phyloP scores from a whole-genome alignment of 2,797 vertebrate genomes.

The Kryptopterus vitreolus region DNA sequence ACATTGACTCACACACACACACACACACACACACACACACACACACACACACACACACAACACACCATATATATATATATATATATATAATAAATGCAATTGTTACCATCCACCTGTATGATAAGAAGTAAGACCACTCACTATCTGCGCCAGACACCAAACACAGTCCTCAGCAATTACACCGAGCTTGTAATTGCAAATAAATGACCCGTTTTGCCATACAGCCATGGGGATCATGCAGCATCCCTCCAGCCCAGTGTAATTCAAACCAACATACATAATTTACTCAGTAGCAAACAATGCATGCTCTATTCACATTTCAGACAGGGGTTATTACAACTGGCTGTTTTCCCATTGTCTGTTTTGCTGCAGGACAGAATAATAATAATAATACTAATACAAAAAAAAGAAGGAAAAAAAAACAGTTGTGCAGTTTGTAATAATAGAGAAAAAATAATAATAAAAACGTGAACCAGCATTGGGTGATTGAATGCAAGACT shows the following conservation, averaged over 20 bases:
- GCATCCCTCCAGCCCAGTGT: constrained; percentile 31
- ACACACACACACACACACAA: too few species aligned
- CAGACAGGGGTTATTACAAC: constrained; percentile 42
- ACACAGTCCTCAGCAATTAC: constrained; percentile 31
- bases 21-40: too few species aligned
- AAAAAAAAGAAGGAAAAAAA: constrained; percentile 19
- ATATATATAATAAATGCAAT: too few species aligned
- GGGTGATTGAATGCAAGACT: constrained; percentile 50
- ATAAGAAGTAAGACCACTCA: constrained; percentile 15
- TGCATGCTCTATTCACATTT: constrained; percentile 38
- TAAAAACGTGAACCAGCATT: constrained; percentile 34
- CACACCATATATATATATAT: too few species aligned
- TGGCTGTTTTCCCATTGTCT: constrained; percentile 44
- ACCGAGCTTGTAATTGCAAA: constrained; percentile 51
- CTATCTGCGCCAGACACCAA: constrained; percentile 17
- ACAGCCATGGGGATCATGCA: constrained; percentile 35
- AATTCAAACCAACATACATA: constrained; percentile 52
- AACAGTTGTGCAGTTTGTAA: constrained; percentile 35
- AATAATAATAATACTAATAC: not conserved
- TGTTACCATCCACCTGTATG: constrained; percentile 21
- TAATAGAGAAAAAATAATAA: constrained; percentile 46
- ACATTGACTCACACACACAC: too few species aligned
- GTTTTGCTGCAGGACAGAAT: constrained; percentile 40
- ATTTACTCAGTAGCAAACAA: constrained; percentile 52
- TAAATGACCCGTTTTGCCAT: constrained; percentile 48